Evolutionary conservation across 2,797 vertebrate genomes (phyloP), one percentile per base, ranked within the genome.

Genomic region (Coranthus polyacanthus): DNA sequence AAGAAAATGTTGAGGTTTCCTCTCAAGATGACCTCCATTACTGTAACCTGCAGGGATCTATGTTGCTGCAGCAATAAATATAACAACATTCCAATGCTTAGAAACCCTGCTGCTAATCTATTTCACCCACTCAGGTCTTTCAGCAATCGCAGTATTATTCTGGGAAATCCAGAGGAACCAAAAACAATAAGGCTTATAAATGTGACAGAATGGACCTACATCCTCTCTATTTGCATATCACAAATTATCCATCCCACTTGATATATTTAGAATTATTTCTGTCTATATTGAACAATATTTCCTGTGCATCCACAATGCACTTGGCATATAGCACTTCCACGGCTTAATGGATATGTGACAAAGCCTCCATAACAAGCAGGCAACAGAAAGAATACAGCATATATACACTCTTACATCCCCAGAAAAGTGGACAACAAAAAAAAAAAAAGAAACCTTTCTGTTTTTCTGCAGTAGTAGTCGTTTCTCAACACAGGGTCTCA

Each of bases 261-360:
- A 49, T 61, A 56, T 77, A 59, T 75, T 75, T 72, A 79, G 67
- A 21, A 8, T 12, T 24, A 49, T 71, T 58, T 63, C 37, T 64
- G 41, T 18, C 47, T 44, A 36, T 22, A 18, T 52, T 59, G 38
- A 51, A 61, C 29, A 73, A 55, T 46, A 39, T 45, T 75, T 71
- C 17, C 55, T 68, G 16, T 16, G 41, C 17, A 52, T 65, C 57
- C 24, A 43, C 70, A 57, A 52, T 60, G 21, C 26, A 55, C 32
- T 18, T 57, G 45, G 57, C 64, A 57, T 41, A 46, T 22, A 49
- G 36, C n/a, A 12, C 8, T 38, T 46, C 24, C 20, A 52, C 70
- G 54, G 58, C 57, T 50, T 12, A 22, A 39, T 26, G 45, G 44
- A 59, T 46, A 54, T 44, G 62, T 60, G 56, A 76, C 58, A 79